Evolutionary conservation across 2,888 invertebrate genomes (phyloP).

Genomic region (Drosophila vallismaia): DNA sequence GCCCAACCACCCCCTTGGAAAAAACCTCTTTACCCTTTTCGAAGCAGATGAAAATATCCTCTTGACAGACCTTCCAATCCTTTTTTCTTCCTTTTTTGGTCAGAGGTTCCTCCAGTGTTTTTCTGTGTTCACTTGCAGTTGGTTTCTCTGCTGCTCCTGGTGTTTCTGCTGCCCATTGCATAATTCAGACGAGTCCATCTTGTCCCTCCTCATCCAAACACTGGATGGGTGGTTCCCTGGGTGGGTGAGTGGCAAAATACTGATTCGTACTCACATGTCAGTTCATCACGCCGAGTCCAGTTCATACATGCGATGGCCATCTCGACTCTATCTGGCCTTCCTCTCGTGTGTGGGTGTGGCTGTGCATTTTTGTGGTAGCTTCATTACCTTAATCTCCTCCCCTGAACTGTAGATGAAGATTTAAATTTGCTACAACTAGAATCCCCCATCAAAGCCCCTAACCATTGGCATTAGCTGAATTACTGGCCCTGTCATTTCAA

Average conservation of each 20-base stretch:
- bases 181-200: constrained; percentile 48
- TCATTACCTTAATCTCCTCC: constrained; percentile 45
- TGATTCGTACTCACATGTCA: constrained; percentile 31
- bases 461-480: constrained; percentile 29
- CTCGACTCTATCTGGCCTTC: not conserved
- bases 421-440: constrained; percentile 11
- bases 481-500: constrained; percentile 42
- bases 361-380: constrained; percentile 37
- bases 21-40: constrained; percentile 16
- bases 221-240: not conserved
- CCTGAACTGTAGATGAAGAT: not conserved
- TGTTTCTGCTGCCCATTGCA: constrained; percentile 41
- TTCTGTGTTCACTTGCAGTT: constrained; percentile 17
- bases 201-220: constrained; percentile 18
- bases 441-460: constrained; percentile 11
- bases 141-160: constrained; percentile 12
- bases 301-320: constrained; percentile 13
- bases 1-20: constrained; percentile 14
- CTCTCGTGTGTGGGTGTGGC: constrained; percentile 20
- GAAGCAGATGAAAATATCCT: constrained; percentile 37
- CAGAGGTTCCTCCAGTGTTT: constrained; percentile 9
- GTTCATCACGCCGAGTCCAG: constrained; percentile 36
- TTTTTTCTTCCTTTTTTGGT: not conserved
- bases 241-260: constrained; percentile 24
- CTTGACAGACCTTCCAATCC: constrained; percentile 14